phyloP scores from a whole-genome alignment of 2,888 invertebrate species.

The Epinotia ramella region DNA sequence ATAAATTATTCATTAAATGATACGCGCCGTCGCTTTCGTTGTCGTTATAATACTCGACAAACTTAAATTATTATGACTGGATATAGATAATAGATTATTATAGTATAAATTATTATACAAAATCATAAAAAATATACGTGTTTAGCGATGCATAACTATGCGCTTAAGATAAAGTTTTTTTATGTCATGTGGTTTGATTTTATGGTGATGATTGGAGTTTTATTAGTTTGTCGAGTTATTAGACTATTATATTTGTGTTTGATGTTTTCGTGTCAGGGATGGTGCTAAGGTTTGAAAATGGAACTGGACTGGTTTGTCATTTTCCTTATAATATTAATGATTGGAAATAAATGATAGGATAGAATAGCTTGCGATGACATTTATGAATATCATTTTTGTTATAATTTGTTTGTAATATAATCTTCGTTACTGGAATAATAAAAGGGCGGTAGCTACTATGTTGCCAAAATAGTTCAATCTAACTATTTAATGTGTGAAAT shows the following conservation, averaged over 20 bases:
- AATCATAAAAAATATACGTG: neutral
- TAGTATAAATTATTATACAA: slow-evolving; percentile 3
- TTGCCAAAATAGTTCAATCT: slow-evolving; percentile 21
- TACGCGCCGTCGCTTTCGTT: slow-evolving; percentile 26
- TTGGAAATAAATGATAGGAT: slow-evolving; percentile 15
- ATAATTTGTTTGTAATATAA: slow-evolving; percentile 24
- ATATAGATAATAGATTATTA: neutral
- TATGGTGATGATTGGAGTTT: neutral
- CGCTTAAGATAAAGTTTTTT: slow-evolving; percentile 2
- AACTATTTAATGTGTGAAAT: slow-evolving; percentile 1
- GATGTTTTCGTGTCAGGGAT: slow-evolving; percentile 25
- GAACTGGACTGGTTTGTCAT: slow-evolving; percentile 26
- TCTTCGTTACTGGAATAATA: neutral
- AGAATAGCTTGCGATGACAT: slow-evolving; percentile 20
- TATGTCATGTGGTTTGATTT: neutral
- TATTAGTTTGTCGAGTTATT: slow-evolving; percentile 21
- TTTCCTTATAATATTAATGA: slow-evolving; percentile 8
- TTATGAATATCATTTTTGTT: slow-evolving; percentile 28
- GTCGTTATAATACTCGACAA: slow-evolving; percentile 22
- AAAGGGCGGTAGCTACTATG: slow-evolving; percentile 1
- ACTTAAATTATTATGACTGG: neutral
- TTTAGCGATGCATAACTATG: neutral
- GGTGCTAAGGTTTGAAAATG: slow-evolving; percentile 38
- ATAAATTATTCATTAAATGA: slow-evolving; percentile 38
- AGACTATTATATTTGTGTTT: slow-evolving; percentile 6